Evolutionary conservation across 2,797 vertebrate species (phyloP), one percentile per base, ranked within the genome.

Genomic region (Notolepis coatsorum): DNA sequence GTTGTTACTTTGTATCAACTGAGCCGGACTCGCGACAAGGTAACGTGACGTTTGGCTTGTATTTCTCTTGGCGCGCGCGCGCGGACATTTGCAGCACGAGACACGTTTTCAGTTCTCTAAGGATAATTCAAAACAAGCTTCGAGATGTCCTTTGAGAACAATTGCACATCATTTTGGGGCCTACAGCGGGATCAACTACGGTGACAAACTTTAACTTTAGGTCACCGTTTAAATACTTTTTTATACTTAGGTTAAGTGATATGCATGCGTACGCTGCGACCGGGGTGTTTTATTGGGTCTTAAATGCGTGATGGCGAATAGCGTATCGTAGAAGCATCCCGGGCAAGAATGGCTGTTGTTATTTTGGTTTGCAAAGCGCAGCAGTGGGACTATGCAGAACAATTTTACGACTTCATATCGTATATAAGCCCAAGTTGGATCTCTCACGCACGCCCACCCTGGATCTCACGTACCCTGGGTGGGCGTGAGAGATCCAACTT

Each of bases 401-500:
- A n/a, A n/a, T 27, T 81, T 59, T 62, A 41, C 56, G 52, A 57
- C 65, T 65, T 66, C 61, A 35, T 65, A 59, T 10, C 9, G 20
- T 10, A 35, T 52, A 24, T 7, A 45, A 51, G 64, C 52, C 50
- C 74, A 81, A 89, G 77, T 89, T 91, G 66, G 12, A 18, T 24
- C 42, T 86, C 84, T 91, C 90, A 91, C 90, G 89, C 90, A 89
- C 90, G 90, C 90, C 86, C 79, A 65, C 63, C 77, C 23, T 27
- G 18, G 65, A 72, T n/a, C n/a, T n/a, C n/a, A n/a, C n/a, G n/a
- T n/a, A n/a, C n/a, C n/a, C n/a, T 65, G 79, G 86, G 90, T 91
- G 90, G 90, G 90, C 89, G 90, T 91, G 90, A 91, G 84, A 86
- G 42, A 24, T 18, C 12, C 66, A 91, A 89, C 77, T 89, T 81